Evolutionary conservation across 1,140 invertebrate genomes (phyloP).

Genomic region (Palaemon carinicauda): DNA sequence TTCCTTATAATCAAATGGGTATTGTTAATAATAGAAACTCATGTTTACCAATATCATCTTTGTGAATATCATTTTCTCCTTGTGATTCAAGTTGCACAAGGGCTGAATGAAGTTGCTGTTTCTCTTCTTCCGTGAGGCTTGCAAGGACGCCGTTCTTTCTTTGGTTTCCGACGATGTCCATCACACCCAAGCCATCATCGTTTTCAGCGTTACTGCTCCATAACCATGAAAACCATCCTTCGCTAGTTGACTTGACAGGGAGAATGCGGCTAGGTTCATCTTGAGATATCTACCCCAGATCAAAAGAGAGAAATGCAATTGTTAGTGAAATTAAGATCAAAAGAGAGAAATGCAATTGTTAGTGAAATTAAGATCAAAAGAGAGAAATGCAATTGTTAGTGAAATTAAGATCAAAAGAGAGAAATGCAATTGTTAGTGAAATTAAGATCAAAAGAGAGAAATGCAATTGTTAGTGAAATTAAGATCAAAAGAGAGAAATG

Average conservation of each 20-base stretch:
- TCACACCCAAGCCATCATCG: not conserved
- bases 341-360: too few species aligned
- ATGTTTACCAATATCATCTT: constrained; percentile 53
- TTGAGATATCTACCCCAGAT: constrained; percentile 66
- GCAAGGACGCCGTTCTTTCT: constrained; percentile 34
- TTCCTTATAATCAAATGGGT: not conserved
- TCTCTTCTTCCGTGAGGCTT: constrained; percentile 34
- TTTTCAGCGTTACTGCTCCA: not conserved
- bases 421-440: too few species aligned
- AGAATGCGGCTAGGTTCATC: constrained; percentile 68
- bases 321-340: too few species aligned
- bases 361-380: too few species aligned
- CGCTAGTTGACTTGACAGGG: not conserved
- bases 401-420: too few species aligned
- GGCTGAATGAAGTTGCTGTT: constrained; percentile 16
- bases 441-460: too few species aligned
- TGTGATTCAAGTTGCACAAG: constrained; percentile 12
- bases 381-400: too few species aligned
- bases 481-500: too few species aligned
- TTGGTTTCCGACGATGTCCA: constrained; percentile 11
- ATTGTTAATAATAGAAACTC: not conserved
- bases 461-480: too few species aligned
- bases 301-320: too few species aligned
- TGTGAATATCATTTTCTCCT: constrained; percentile 9
- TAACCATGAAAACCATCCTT: constrained; percentile 34